Base-by-base conservation (phyloP, 2,888 invertebrate species). In the Vannuccia rotundouncinata region DNA sequence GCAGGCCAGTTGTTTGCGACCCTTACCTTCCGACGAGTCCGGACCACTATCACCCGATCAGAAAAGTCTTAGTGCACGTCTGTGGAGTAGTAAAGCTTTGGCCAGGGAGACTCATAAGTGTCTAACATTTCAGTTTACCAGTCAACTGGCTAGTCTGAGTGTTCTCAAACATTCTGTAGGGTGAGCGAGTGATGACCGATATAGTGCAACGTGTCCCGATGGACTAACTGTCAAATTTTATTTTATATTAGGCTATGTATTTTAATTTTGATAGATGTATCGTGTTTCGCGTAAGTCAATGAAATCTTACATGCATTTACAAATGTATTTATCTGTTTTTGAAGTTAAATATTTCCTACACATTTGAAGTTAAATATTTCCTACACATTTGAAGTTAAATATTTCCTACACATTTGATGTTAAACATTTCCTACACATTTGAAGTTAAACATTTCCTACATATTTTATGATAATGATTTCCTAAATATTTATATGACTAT, bases 141-240 rank as follows among this genome's bases (percentile, higher is more conserved):
- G 13, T 66, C 66, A 27, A 5, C 25, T 66, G 1, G 78, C 78
- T 60, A 78, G 28, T 59, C 25, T 78, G 29, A 60, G 59, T 29
- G 59, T 78, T n/a, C 66, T 78, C 27, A 78, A 45, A 25, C 78
- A 78, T 60, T 78, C 78, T 2, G 60, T 60, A 78, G 78, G 78
- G 78, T 78, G 30, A 29, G 78, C 66, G 22, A 22, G 25, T 66
- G 22, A 27, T 66, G 22, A 22, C 10, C 13, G 10, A 66, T n/a
- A n/a, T n/a, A n/a, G n/a, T n/a, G n/a, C n/a, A n/a, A n/a, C n/a
- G n/a, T n/a, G n/a, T n/a, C n/a, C n/a, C n/a, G n/a, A n/a, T n/a
- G n/a, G n/a, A n/a, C n/a, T n/a, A n/a, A n/a, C n/a, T n/a, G n/a
- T n/a, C n/a, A n/a, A n/a, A n/a, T n/a, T n/a, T n/a, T n/a, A n/a